Base-by-base conservation (phyloP, 2,113 vertebrate genomes). In the Gulo gulo region DNA sequence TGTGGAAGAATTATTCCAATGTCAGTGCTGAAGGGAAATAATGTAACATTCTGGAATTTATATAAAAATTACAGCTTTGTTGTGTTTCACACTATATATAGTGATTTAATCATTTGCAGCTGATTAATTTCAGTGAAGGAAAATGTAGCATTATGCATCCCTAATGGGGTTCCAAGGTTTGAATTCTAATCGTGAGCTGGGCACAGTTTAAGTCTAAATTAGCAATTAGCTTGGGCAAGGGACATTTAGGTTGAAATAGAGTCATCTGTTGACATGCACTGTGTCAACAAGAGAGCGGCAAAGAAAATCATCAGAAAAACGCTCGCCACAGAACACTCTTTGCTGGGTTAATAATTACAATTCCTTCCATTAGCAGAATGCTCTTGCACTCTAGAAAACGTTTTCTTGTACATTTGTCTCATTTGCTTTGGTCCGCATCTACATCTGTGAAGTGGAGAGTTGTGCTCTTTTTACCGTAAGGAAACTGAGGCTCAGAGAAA, bases 31-130 rank as follows among this genome's bases (percentile, higher is more conserved):
- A 97, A 98, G 98, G 67, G 89, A 95, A 99, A 95, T 98, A 98
- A 98, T 63, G 97, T 95, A 97, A 95, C 95, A 96, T 97, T 98
- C 97, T 96, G 91, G 98, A 98, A 98, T 98, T 97, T 71, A 89
- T 97, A 97, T 88, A 98, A 98, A 98, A 99, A 98, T 97, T 57
- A 98, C 95, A 98, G 97, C 98, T 98, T 98, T 98, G 97, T 98
- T 96, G 79, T 91, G 83, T 98, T 98, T 97, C 98, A 82, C 97
- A 97, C 93, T 98, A 96, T 98, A 98, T 98, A 97, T 97, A 98
- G 97, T 94, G 98, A 98, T 96, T 98, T 98, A 97, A 98, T 98
- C 91, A 98, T 96, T 98, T 98, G 98, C 98, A 98, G 98, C 97
- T 98, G 98, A 98, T 98, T 98, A 98, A 98, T 98, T 95, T 94